These are phyloP conservation scores for Thera obeliscata DNA, from an alignment of 2,888 invertebrate genomes.

Conservation along the genomic window DNA sequence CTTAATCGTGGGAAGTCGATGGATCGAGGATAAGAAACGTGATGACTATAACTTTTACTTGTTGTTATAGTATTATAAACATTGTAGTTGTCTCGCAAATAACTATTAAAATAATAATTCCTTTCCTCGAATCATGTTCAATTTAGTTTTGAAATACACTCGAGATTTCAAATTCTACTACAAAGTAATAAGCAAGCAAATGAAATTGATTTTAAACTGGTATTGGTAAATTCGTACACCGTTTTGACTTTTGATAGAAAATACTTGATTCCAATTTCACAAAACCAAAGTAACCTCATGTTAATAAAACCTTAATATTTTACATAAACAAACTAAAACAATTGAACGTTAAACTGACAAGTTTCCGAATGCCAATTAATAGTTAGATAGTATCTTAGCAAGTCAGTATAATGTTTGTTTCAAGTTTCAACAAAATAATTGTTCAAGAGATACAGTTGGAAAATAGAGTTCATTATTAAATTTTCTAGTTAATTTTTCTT, in stretches of 20 bases:
- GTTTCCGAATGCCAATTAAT: conserved; percentile 45
- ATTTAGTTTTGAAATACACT: background rate
- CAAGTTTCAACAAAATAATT: conserved; percentile 42
- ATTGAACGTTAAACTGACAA: conserved; percentile 35
- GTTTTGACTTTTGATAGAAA: too few relatives aligned
- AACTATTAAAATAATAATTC: background rate
- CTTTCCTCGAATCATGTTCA: background rate
- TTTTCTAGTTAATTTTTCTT: too few relatives aligned
- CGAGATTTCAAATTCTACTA: background rate
- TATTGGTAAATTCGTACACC: background rate
- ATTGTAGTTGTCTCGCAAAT: background rate
- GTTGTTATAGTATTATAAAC: background rate
- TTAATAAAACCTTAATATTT: conserved; percentile 26
- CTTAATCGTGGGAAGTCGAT: too few relatives aligned
- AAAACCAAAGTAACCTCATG: conserved; percentile 22
- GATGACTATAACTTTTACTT: background rate
- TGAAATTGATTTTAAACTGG: background rate
- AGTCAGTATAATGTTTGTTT: conserved; percentile 39
- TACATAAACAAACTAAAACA: conserved; percentile 32
- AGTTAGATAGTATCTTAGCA: conserved; percentile 41
- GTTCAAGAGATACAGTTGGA: conserved; percentile 16
- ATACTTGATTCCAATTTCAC: background rate
- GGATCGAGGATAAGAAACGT: too few relatives aligned
- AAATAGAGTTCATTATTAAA: too few relatives aligned
- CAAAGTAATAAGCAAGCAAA: background rate